Evolutionary conservation across 2,113 vertebrate genomes (phyloP), one percentile per base, ranked within the genome.

Genomic region (Rousettus leschenaultii): DNA sequence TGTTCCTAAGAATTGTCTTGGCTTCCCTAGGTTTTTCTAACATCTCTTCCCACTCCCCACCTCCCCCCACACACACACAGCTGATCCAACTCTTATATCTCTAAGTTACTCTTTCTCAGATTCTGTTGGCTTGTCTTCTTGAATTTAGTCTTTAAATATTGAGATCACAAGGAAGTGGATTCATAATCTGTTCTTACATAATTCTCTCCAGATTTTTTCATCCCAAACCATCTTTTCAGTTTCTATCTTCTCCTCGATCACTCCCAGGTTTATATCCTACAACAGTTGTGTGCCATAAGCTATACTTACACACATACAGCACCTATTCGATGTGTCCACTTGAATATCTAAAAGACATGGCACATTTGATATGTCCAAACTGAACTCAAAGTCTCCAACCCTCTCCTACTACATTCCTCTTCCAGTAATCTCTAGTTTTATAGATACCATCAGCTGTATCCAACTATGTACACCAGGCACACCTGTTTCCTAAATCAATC

Each of bases 1-100:
- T 73, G 10, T 66, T 73, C 11, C 30, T 73, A 91, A 79, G 45
- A 79, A 85, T 79, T 80, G 45, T 66, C 35, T 89, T 55, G 48
- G 48, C 48, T 48, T 80, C 40, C 40, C 2, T 66, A 59, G 7
- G 7, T 74, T 65, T 89, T 11, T 66, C 40, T 38, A 45, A 73
- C 10, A n/a, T 18, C 18, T 21, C 14, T 7, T 12, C 7, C 7
- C 19, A 53, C 1, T 16, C 24, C 14, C 19, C 2, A 35, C 6
- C 28, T 28, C 14, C 3, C 14, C 48, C 1, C 43, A 43, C 21
- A 12, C 57, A 18, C 16, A 24, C 13, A 22, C 19, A 61, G 24
- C n/a, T 85, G 35, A 71, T 45, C 73, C 5, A 38, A 38, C 13
- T 35, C 11, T 33, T n/a, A 73, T 0, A 28, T 66, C n/a, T 57